Percentiles rank a stretch among this genome's conserved stretches.
Conservation (phyloP, 2,888 invertebrate species). For the Ariolimax columbianus region DNA sequence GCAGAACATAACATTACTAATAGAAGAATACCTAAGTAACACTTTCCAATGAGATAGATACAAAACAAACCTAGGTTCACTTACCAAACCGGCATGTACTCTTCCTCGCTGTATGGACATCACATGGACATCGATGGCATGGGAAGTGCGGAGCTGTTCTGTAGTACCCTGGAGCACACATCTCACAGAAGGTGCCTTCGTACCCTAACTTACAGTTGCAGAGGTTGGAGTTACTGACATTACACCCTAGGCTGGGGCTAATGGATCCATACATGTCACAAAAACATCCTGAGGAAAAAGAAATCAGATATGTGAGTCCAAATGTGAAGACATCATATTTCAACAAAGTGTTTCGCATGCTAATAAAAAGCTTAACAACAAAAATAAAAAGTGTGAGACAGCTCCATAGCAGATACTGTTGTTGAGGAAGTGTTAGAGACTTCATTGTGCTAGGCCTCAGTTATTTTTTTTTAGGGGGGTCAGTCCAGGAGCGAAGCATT, state of each 20-base stretch:
- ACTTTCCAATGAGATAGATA: not conserved
- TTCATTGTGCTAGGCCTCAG: too few species aligned
- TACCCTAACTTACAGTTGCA: slow-evolving; percentile 66
- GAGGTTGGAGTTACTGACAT: slow-evolving; percentile 31
- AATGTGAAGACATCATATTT: too few species aligned
- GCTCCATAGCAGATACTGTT: too few species aligned
- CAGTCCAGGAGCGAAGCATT: too few species aligned
- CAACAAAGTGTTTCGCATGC: too few species aligned
- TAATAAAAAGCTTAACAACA: too few species aligned
- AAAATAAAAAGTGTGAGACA: too few species aligned
- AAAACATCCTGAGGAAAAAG: not conserved
- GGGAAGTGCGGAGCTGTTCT: slow-evolving; percentile 60
- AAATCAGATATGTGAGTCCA: too few species aligned
- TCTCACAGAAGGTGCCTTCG: slow-evolving; percentile 68
- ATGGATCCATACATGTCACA: slow-evolving; percentile 9
- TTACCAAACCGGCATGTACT: slow-evolving; percentile 67
- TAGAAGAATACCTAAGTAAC: too few species aligned
- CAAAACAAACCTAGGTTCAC: slow-evolving; percentile 34
- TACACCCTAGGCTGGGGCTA: not conserved
- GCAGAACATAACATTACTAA: too few species aligned
- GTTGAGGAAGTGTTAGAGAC: too few species aligned
- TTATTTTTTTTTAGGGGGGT: too few species aligned
- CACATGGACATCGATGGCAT: slow-evolving; percentile 71
- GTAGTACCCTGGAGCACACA: slow-evolving; percentile 65
- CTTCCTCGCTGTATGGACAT: slow-evolving; percentile 52